Conservation (phyloP, 2,888 invertebrate genomes). For the Hypolimnas misippus region DNA sequence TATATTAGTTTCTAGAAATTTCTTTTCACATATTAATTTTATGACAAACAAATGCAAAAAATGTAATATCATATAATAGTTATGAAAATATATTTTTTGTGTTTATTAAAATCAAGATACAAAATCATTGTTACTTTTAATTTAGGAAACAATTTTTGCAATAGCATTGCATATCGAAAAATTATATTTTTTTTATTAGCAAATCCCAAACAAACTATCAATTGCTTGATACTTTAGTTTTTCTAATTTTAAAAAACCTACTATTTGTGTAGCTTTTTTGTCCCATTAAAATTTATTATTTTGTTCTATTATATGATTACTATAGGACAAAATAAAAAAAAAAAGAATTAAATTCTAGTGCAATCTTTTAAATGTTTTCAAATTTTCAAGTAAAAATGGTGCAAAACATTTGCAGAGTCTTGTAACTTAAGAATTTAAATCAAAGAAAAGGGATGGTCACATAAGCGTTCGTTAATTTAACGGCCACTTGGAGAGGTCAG, state of each 20-base stretch:
- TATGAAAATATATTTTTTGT: no score
- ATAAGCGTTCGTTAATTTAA: constrained; percentile 56
- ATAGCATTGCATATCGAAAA: constrained; percentile 28
- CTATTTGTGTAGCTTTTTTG: no score
- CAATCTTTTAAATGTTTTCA: no score
- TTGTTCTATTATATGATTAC: no score
- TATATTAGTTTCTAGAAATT: not conserved
- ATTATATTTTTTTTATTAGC: constrained; percentile 17
- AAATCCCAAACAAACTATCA: constrained; percentile 3
- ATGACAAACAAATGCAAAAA: no score
- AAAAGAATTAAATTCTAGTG: no score
- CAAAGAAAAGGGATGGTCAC: constrained; percentile 42
- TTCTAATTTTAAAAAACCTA: no score
- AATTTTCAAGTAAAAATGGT: not conserved
- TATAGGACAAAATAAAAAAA: no score
- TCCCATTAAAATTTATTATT: no score
- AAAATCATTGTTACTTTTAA: constrained; percentile 4
- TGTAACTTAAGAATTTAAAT: constrained; percentile 40
- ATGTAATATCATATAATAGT: no score
- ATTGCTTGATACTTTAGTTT: no score
- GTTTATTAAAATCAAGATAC: constrained; percentile 1
- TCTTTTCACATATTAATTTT: not conserved
- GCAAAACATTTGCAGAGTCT: not conserved
- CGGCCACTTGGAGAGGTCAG: constrained; percentile 64
- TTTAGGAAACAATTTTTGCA: constrained; percentile 19